Conservation (phyloP, 30 jellyfish, hydroid and myxozoan species). For the Phacellophora camtschatica region DNA sequence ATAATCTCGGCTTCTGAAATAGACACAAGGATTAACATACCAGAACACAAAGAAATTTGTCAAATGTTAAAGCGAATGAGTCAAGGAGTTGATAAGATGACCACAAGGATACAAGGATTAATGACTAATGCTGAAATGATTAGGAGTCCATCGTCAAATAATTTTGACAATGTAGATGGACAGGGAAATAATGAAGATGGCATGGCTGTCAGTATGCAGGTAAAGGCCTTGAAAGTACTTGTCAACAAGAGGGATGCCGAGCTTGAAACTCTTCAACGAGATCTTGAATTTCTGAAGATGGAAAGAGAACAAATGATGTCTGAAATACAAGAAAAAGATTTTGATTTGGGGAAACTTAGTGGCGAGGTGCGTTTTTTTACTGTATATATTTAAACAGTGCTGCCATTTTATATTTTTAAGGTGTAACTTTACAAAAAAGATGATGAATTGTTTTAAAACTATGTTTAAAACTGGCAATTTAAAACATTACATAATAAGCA, state of each 20-base stretch:
- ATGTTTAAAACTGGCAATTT: no score
- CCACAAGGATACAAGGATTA: constrained; percentile 39
- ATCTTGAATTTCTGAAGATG: constrained; percentile 26
- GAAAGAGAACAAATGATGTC: constrained; percentile 55
- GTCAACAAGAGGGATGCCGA: constrained; percentile 25
- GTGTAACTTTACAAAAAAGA: no score
- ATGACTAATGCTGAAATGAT: constrained; percentile 54
- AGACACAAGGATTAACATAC: constrained; percentile 38
- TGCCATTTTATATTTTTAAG: no score
- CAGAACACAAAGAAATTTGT: constrained; percentile 72
- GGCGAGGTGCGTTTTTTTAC: constrained; percentile 47
- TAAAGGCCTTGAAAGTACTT: constrained; percentile 21
- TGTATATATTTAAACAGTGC: no score
- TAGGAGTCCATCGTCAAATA: constrained; percentile 42
- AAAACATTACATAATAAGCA: no score
- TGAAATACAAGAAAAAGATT: constrained; percentile 62
- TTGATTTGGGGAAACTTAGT: constrained; percentile 59
- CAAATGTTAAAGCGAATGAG: constrained; percentile 53
- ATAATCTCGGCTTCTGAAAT: constrained; percentile 35
- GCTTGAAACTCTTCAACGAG: constrained; percentile 10
- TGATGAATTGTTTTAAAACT: no score
- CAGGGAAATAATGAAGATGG: constrained; percentile 1
- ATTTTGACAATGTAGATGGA: constrained; percentile 33
- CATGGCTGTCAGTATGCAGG: constrained; percentile 20
- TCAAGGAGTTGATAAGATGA: constrained; percentile 34